Percentiles rank a stretch among this genome's conserved stretches.
These are phyloP conservation scores for Drosophila subobscura DNA, from an alignment of 1,140 invertebrate species.

Conservation along the genomic window DNA sequence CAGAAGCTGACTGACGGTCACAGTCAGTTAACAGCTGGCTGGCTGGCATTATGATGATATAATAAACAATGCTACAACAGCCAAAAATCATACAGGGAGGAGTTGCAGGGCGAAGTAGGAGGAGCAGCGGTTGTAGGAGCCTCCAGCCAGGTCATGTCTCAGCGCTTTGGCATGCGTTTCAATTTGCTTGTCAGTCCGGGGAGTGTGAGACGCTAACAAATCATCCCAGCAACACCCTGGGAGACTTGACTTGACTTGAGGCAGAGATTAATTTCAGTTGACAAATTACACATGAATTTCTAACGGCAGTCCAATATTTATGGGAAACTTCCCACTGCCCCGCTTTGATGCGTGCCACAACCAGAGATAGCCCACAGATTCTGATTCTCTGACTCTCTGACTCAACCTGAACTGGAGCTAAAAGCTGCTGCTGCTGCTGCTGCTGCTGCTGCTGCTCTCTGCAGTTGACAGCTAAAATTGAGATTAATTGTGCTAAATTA, in stretches of 20 bases:
- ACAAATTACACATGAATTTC: slow-evolving; percentile 74
- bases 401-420: slow-evolving; percentile 49
- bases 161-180: slow-evolving; percentile 40
- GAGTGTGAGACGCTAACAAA: slow-evolving; percentile 37
- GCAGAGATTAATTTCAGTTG: slow-evolving; percentile 76
- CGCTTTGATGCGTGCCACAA: slow-evolving; percentile 32
- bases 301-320: slow-evolving; percentile 77
- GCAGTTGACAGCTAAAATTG: slow-evolving; percentile 76
- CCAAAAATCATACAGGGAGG: slow-evolving; percentile 7
- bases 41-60: slow-evolving; percentile 67
- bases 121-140: slow-evolving; percentile 19
- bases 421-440: slow-evolving; percentile 3
- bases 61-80: slow-evolving; percentile 54
- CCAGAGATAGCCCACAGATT: slow-evolving; percentile 6
- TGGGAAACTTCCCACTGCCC: slow-evolving; percentile 69
- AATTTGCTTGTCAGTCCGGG: slow-evolving; percentile 36
- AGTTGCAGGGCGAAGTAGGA: slow-evolving; percentile 4
- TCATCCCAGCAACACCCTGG: slow-evolving; percentile 40
- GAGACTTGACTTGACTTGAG: slow-evolving; percentile 26
- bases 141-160: slow-evolving; percentile 45
- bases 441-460: slow-evolving; percentile 11
- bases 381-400: slow-evolving; percentile 7
- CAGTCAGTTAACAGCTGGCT: slow-evolving; percentile 72
- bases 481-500: slow-evolving; percentile 80
- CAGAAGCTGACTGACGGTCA: slow-evolving; percentile 51